phyloP scores from a whole-genome alignment of 1,140 invertebrate species.

The Diabrotica virgifera region DNA sequence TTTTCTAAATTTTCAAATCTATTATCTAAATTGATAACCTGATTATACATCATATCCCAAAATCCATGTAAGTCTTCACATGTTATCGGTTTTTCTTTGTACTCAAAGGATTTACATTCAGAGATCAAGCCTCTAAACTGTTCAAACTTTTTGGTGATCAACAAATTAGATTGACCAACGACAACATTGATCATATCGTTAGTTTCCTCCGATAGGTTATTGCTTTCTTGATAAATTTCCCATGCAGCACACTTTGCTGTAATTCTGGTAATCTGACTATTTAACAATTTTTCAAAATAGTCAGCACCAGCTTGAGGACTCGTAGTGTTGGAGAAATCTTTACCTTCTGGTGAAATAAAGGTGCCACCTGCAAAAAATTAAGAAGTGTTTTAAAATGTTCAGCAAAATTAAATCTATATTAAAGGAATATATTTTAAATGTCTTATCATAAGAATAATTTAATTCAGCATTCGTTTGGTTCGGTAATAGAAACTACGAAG shows the following conservation, averaged over 20 bases:
- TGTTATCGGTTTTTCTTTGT: conserved; percentile 54
- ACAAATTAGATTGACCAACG: conserved; percentile 64
- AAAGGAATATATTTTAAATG: too few species aligned
- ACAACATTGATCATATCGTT: conserved; percentile 62
- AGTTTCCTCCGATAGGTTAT: conserved; percentile 49
- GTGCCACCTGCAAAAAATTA: not conserved
- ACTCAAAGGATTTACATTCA: conserved; percentile 55
- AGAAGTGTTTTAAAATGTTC: too few species aligned
- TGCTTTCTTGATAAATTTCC: conserved; percentile 32
- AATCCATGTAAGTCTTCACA: conserved; percentile 70
- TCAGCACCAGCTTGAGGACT: conserved; percentile 33
- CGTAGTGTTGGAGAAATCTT: conserved; percentile 18
- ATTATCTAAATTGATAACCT: conserved; percentile 55
- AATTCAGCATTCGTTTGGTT: too few species aligned
- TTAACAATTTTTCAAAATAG: conserved; percentile 55
- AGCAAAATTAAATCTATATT: too few species aligned
- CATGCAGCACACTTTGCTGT: conserved; percentile 35
- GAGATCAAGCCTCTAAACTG: conserved; percentile 63
- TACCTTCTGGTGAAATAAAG: not conserved
- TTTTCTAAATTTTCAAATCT: conserved; percentile 54
- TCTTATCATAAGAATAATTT: too few species aligned
- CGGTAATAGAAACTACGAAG: too few species aligned
- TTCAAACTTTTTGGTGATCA: conserved; percentile 66
- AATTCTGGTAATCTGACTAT: conserved; percentile 52
- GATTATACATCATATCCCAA: conserved; percentile 72